A percentile compares a stretch with the other conserved stretches of the same genome.
Evolutionary conservation across 2,888 invertebrate species (phyloP).

Genomic region (Xestia xanthographa): DNA sequence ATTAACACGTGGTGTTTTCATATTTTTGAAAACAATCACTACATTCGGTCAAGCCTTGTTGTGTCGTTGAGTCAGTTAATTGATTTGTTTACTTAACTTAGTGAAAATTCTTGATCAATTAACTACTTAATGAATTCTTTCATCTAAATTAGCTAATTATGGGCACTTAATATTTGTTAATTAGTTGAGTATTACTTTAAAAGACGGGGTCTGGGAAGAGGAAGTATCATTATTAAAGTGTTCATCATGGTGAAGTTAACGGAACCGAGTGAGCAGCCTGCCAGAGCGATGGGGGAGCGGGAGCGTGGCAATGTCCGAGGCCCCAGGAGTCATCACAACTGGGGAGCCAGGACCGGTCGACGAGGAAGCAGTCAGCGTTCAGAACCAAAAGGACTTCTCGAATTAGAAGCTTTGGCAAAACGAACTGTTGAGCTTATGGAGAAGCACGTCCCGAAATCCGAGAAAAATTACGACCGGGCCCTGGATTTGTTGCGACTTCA

Average conservation of each 20-base stretch:
- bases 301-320: conserved; percentile 55
- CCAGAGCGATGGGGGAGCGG: conserved; percentile 57
- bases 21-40: conserved; percentile 52
- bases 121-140: conserved; percentile 35
- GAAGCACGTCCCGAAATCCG: conserved; percentile 67
- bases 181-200: conserved; percentile 32
- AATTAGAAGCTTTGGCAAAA: conserved; percentile 72
- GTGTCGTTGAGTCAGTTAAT: conserved; percentile 31
- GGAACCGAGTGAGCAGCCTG: conserved; percentile 61
- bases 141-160: conserved; percentile 42
- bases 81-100: conserved; percentile 23
- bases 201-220: conserved; percentile 17
- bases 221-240: conserved; percentile 27
- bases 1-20: conserved; percentile 53
- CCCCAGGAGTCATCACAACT: conserved; percentile 69
- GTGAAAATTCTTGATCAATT: conserved; percentile 17
- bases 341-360: conserved; percentile 69
- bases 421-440: conserved; percentile 74
- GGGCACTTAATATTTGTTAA: conserved; percentile 23
- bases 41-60: conserved; percentile 15
- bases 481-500: conserved; percentile 78
- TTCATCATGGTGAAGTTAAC: conserved; percentile 77
- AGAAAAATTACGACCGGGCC: conserved; percentile 67
- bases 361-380: conserved; percentile 49
- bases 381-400: conserved; percentile 71